phyloP scores from a whole-genome alignment of 2,797 vertebrate genomes.

The Pagetopsis macropterus region DNA sequence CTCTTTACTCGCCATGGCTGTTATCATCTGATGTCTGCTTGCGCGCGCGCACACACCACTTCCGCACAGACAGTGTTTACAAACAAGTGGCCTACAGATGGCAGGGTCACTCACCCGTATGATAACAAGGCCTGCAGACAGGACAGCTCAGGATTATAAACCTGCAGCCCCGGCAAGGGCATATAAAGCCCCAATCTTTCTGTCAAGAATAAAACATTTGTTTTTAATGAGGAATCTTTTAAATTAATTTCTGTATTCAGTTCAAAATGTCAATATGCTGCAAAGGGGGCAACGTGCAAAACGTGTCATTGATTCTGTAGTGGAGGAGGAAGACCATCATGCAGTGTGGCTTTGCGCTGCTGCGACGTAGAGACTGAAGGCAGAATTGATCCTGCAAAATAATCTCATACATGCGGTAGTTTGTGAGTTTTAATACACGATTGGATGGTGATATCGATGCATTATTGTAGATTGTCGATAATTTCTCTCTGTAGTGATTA shows the following conservation, averaged over 20 bases:
- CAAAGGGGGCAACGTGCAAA: conserved; percentile 65
- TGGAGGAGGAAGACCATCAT: conserved; percentile 38
- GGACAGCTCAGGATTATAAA: not conserved
- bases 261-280: conserved; percentile 62
- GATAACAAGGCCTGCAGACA: conserved; percentile 20
- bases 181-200: not conserved
- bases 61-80: conserved; percentile 75
- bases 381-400: not conserved
- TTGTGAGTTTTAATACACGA: rapidly evolving
- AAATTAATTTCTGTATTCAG: no score
- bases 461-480: rapidly evolving
- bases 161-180: not conserved
- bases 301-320: conserved; percentile 63
- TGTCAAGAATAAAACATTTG: not conserved
- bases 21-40: not conserved
- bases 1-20: conserved; percentile 19
- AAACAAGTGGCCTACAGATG: conserved; percentile 76
- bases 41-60: not conserved
- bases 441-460: not conserved
- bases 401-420: rapidly evolving
- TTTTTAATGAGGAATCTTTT: conserved; percentile 4
- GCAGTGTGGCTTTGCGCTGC: conserved; percentile 25
- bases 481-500: not conserved
- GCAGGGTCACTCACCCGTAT: conserved; percentile 58
- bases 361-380: conserved; percentile 1